These are phyloP conservation scores for Cairina moschata DNA, from an alignment of 2,113 vertebrate genomes.

Conservation along the genomic window DNA sequence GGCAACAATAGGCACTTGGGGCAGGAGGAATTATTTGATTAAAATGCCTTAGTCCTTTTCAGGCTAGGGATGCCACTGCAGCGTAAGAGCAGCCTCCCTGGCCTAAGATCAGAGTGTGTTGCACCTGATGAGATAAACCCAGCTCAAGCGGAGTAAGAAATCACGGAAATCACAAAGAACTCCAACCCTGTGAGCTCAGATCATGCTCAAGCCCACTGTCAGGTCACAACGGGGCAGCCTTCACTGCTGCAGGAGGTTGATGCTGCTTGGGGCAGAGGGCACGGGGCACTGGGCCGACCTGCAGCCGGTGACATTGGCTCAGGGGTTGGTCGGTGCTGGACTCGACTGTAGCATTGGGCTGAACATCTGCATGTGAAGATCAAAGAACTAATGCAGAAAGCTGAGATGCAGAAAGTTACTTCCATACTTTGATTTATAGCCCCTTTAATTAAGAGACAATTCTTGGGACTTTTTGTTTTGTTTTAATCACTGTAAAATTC, in stretches of 20 bases:
- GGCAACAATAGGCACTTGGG: not conserved
- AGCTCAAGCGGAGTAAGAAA: not conserved
- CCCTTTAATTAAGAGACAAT: constrained; percentile 37
- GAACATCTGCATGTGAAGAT: constrained; percentile 63
- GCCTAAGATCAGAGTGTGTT: not conserved
- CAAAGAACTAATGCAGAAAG: constrained; percentile 61
- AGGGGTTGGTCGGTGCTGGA: not conserved
- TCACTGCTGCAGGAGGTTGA: not conserved
- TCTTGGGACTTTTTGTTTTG: not conserved
- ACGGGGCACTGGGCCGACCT: not conserved
- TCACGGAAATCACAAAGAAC: not conserved
- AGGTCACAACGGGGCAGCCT: not conserved
- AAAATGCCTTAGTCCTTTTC: not conserved
- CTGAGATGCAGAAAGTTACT: constrained; percentile 28
- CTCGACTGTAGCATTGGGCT: not conserved
- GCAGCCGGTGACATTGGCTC: not conserved
- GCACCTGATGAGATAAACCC: not conserved
- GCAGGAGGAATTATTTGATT: not conserved
- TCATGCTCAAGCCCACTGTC: not conserved
- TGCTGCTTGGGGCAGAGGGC: not conserved
- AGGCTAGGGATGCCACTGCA: not conserved
- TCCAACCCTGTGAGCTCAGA: not conserved
- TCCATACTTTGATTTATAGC: constrained; percentile 66
- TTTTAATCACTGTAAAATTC: not conserved
- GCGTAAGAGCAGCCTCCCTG: not conserved